A percentile compares a stretch with the other conserved stretches of the same genome.
Evolutionary conservation across 2,113 vertebrate genomes (phyloP).

Genomic region (Trichomycterus rosablanca): DNA sequence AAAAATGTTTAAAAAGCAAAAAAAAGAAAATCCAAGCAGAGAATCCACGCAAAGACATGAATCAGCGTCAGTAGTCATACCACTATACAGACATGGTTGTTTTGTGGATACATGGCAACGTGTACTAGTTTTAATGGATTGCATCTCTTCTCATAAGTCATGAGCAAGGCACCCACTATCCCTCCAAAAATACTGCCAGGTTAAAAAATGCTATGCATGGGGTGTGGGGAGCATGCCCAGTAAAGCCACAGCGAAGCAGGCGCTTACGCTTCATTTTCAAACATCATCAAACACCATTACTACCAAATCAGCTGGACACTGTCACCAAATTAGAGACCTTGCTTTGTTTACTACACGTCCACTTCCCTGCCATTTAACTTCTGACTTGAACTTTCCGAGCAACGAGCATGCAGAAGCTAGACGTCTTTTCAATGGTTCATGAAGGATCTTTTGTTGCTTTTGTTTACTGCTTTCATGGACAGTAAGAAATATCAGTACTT

Average conservation of each 20-base stretch:
- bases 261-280: not conserved
- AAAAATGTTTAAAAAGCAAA: slow-evolving; percentile 25
- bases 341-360: no score
- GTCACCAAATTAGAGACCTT: not conserved
- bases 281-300: not conserved
- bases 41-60: slow-evolving; percentile 16
- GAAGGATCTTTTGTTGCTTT: slow-evolving; percentile 55
- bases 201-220: slow-evolving; percentile 28
- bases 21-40: slow-evolving; percentile 23
- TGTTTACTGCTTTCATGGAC: slow-evolving; percentile 18
- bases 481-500: slow-evolving; percentile 21
- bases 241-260: slow-evolving; percentile 1
- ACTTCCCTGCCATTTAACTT: slow-evolving; percentile 17
- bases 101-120: slow-evolving; percentile 35
- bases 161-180: slow-evolving; percentile 2
- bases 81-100: slow-evolving; percentile 46
- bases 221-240: slow-evolving; percentile 14
- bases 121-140: slow-evolving; percentile 4
- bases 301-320: slow-evolving; percentile 1
- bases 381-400: not conserved
- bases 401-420: slow-evolving; percentile 5
- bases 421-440: slow-evolving; percentile 46
- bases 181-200: slow-evolving; percentile 30
- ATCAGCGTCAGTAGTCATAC: slow-evolving; percentile 30
- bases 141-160: slow-evolving; percentile 2